Percentiles rank a stretch among this genome's conserved stretches.
phyloP scores from a whole-genome alignment of 2,888 invertebrate species.

The Pterostichus madidus region DNA sequence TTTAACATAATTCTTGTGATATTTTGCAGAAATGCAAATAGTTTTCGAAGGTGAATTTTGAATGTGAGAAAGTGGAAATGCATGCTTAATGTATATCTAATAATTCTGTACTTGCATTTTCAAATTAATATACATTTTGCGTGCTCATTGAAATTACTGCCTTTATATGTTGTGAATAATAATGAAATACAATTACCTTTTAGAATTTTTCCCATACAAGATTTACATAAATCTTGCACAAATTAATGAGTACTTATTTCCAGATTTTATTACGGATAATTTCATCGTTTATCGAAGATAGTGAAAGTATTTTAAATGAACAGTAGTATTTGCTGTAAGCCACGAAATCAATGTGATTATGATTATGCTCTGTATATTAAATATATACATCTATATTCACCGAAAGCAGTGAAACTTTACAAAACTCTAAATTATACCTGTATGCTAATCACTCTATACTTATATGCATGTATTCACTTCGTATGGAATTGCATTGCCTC shows the following conservation, averaged over 20 bases:
- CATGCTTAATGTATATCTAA: no score
- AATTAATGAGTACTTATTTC: slow-evolving; percentile 45
- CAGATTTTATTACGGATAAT: slow-evolving; percentile 53
- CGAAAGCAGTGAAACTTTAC: slow-evolving; percentile 31
- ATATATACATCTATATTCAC: slow-evolving; percentile 20
- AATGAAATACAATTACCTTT: slow-evolving; percentile 50
- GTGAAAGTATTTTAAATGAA: slow-evolving; percentile 42
- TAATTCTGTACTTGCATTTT: slow-evolving; percentile 4
- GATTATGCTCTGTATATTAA: slow-evolving; percentile 10
- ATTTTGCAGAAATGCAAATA: no score
- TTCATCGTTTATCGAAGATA: slow-evolving; percentile 45
- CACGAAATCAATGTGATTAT: slow-evolving; percentile 17
- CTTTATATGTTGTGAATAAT: slow-evolving; percentile 51
- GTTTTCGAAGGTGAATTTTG: no score
- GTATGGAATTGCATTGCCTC: background rate
- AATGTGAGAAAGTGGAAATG: no score
- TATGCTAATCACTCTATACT: background rate
- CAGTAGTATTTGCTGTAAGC: slow-evolving; percentile 26
- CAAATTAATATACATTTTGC: slow-evolving; percentile 48
- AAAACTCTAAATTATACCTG: slow-evolving; percentile 16
- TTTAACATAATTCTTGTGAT: no score
- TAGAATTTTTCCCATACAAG: slow-evolving; percentile 10
- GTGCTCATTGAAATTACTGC: slow-evolving; percentile 36
- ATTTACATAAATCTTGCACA: slow-evolving; percentile 44
- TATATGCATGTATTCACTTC: no score